phyloP scores from a whole-genome alignment of 1,140 invertebrate species.

The Sycophaga agraensis region DNA sequence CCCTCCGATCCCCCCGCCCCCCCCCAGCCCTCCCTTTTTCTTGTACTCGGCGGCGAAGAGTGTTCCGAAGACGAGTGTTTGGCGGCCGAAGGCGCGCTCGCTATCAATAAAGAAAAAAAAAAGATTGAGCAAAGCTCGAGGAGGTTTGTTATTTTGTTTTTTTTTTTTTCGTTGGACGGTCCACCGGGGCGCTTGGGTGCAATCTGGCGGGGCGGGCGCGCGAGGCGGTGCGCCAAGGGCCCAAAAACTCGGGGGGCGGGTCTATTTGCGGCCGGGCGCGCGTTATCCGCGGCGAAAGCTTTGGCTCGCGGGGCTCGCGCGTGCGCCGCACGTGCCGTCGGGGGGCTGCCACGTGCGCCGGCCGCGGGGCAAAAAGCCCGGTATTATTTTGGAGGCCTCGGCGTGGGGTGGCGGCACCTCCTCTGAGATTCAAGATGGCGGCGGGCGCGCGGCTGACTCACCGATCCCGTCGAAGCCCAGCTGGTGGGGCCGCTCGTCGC shows the following conservation, averaged over 20 bases:
- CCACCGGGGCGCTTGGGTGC: neutral
- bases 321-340: constrained; percentile 43
- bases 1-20: neutral
- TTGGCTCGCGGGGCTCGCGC: constrained; percentile 9
- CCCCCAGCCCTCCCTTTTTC: neutral
- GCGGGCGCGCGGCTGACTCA: constrained; percentile 32
- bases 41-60: neutral
- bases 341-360: constrained; percentile 41
- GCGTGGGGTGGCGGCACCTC: constrained; percentile 56
- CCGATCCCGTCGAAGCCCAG: constrained; percentile 38
- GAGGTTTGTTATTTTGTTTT: no score
- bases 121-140: no score
- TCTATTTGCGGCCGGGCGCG: no score
- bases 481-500: constrained; percentile 38
- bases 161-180: no score
- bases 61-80: neutral
- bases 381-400: constrained; percentile 57
- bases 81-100: neutral
- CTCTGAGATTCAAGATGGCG: constrained; percentile 53
- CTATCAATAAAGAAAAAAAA: no score
- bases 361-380: neutral
- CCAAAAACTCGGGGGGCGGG: no score
- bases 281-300: no score
- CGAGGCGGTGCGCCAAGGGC: neutral
- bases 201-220: neutral